Evolutionary conservation across 92 coral and sea anemone genomes (phyloP).

Genomic region (Porites rus): DNA sequence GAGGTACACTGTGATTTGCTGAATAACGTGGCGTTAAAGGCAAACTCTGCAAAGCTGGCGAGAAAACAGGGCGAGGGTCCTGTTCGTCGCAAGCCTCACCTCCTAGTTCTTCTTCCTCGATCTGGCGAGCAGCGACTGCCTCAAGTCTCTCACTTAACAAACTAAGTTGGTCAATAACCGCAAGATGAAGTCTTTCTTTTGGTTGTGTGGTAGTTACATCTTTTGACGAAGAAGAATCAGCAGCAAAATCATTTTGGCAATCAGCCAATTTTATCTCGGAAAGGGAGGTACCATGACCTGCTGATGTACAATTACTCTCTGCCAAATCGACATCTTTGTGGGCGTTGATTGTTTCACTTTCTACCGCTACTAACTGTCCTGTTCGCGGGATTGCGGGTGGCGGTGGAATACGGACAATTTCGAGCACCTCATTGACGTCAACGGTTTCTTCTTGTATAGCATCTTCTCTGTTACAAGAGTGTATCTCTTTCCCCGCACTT

Average conservation of each 20-base stretch:
- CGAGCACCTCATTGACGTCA: conserved; percentile 15
- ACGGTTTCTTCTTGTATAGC: background rate
- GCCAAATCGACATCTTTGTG: background rate
- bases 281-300: background rate
- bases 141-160: conserved; percentile 74
- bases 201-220: background rate
- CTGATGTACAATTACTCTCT: background rate
- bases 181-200: conserved; percentile 28
- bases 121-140: conserved; percentile 79
- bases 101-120: conserved; percentile 66
- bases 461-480: background rate
- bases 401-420: conserved; percentile 58
- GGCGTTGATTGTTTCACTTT: background rate
- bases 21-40: conserved; percentile 59
- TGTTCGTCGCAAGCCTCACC: conserved; percentile 27
- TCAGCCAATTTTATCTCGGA: conserved; percentile 8
- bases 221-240: background rate
- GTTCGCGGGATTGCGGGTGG: conserved; percentile 47
- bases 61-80: conserved; percentile 44
- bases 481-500: background rate
- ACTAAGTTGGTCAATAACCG: conserved; percentile 51
- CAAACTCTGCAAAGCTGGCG: conserved; percentile 56
- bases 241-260: background rate
- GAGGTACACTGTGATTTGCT: conserved; percentile 57
- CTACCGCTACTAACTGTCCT: conserved; percentile 28